Evolutionary conservation across 2,888 invertebrate genomes (phyloP), one percentile per base, ranked within the genome.

Genomic region (Dryobotodes eremita): DNA sequence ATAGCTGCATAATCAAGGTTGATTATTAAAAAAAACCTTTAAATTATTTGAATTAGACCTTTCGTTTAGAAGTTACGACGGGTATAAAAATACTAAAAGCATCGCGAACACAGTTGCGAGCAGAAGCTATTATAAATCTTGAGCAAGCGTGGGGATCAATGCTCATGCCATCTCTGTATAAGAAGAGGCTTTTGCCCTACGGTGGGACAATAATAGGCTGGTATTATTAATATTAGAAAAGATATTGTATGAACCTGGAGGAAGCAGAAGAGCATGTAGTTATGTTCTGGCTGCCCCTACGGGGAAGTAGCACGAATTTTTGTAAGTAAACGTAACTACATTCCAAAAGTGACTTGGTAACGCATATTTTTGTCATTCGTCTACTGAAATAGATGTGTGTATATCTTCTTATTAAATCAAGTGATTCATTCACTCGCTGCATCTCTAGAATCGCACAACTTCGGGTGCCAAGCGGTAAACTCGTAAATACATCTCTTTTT

Each of bases 361-460:
- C 85, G 31, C n/a, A 42, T 71, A 71, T 75, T 62, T 80, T 85
- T 36, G 57, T 75, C 46, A 72, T 50, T 50, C 66, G 62, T 64
- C 57, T 61, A 69, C 59, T 50, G 26, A 83, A 81, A 83, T 85
- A 82, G 50, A 73, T 15, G 13, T 73, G 36, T 50, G 69, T 73
- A 86, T 74, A 76, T 74, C 57, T 68, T 82, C 79, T 55, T 79
- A 73, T 82, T 59, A 79, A 72, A 77, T 69, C 26, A 20, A 61
- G 70, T 85, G 86, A 86, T 66, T 85, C 85, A 85, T 77, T 83
- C 79, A 71, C n/a, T 20, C 46, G 55, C 36, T 80, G 80, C 83
- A 86, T n/a, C 59, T 80, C 50, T 59, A 80, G 61, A 74, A 62
- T 31, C 71, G 46, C 53, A 70, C 61, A 66, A 72, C 66, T 48